Conservation (phyloP, 2,797 vertebrate species). For the Netta rufina region DNA sequence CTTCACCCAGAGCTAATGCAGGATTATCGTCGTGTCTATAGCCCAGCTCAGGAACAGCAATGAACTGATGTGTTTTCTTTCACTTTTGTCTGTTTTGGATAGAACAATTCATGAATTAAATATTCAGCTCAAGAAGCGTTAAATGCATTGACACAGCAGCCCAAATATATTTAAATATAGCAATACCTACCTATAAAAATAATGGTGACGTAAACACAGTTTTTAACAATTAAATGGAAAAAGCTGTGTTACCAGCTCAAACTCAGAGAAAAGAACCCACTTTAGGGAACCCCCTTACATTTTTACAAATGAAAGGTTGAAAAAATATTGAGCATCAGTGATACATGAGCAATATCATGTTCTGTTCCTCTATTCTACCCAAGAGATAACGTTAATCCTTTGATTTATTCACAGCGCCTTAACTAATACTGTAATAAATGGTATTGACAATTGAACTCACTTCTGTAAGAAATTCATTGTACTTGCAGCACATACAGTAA, state of each 20-base stretch:
- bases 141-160: not conserved
- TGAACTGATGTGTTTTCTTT: conserved; percentile 4
- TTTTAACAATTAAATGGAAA: conserved; percentile 28
- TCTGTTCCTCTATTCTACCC: conserved; percentile 14
- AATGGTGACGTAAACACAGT: not conserved
- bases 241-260: not conserved
- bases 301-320: conserved; percentile 12
- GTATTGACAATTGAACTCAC: conserved; percentile 52
- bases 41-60: not conserved
- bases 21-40: not conserved
- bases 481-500: conserved; percentile 35
- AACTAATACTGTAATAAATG: conserved; percentile 61
- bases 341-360: conserved; percentile 29
- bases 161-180: not conserved
- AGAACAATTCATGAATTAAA: conserved; percentile 20
- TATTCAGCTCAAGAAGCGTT: not conserved
- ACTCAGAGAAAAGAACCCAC: not conserved
- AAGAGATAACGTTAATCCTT: conserved; percentile 49
- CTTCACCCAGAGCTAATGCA: not conserved
- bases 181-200: not conserved
- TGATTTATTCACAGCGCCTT: conserved; percentile 60
- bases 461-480: conserved; percentile 44
- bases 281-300: not conserved
- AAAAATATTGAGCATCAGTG: conserved; percentile 16
- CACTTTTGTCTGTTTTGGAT: not conserved